Conservation (phyloP, 2,888 invertebrate genomes). For the Fabriciana adippe region DNA sequence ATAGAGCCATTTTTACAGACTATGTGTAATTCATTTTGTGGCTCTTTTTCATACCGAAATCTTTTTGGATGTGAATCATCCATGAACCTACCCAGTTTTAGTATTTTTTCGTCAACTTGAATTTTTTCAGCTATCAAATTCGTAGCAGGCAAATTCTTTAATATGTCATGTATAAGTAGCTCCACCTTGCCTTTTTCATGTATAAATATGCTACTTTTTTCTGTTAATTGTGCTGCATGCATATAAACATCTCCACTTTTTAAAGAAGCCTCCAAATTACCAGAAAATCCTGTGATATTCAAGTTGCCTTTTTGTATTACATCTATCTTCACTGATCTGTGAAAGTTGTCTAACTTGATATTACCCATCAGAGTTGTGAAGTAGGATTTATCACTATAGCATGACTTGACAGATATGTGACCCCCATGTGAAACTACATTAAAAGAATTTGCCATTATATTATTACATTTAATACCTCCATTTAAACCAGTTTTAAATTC, state of each 20-base stretch:
- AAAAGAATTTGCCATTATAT: slow-evolving; percentile 70
- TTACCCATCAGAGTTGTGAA: slow-evolving; percentile 76
- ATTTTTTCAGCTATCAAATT: slow-evolving; percentile 78
- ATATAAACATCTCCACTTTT: slow-evolving; percentile 77
- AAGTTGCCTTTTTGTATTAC: slow-evolving; percentile 74
- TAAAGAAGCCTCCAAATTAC: slow-evolving; percentile 70
- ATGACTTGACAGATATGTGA: slow-evolving; percentile 70
- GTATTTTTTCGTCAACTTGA: slow-evolving; percentile 70
- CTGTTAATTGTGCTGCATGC: slow-evolving; percentile 69
- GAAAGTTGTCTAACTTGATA: slow-evolving; percentile 64
- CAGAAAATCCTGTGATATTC: slow-evolving; percentile 72
- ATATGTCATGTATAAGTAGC: slow-evolving; percentile 66
- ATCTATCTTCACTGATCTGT: slow-evolving; percentile 71
- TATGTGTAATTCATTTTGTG: slow-evolving; percentile 71
- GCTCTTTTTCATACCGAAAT: slow-evolving; percentile 73
- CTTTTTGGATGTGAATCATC: slow-evolving; percentile 74
- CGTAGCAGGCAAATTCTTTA: slow-evolving; percentile 71
- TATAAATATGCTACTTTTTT: slow-evolving; percentile 77
- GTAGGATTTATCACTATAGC: slow-evolving; percentile 68
- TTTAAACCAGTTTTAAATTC: slow-evolving; percentile 71
- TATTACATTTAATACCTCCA: slow-evolving; percentile 68
- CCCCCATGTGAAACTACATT: slow-evolving; percentile 70
- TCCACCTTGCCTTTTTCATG: slow-evolving; percentile 79
- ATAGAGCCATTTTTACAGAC: slow-evolving; percentile 80
- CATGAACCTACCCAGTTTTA: slow-evolving; percentile 74